Percentiles rank a stretch among this genome's conserved stretches.
phyloP scores from a whole-genome alignment of 2,113 vertebrate species.

The Entelurus aequoreus region DNA sequence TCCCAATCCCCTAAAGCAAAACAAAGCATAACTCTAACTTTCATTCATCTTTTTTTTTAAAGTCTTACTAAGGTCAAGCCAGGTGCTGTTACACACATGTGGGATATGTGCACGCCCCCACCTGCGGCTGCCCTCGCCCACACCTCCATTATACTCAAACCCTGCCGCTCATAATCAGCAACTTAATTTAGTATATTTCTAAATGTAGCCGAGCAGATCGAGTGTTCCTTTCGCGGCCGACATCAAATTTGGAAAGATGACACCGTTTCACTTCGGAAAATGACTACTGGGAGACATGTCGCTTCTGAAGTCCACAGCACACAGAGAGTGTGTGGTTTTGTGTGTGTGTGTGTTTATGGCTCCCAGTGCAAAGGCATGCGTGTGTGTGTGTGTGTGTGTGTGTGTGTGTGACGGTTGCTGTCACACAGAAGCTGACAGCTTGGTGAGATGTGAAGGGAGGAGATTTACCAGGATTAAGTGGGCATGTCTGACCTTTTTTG shows the following conservation, averaged over 20 bases:
- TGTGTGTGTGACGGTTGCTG: slow-evolving; percentile 58
- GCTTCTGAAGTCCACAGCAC: slow-evolving; percentile 14
- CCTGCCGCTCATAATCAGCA: slow-evolving; percentile 20
- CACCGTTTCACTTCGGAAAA: slow-evolving; percentile 16
- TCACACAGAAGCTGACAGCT: slow-evolving; percentile 62
- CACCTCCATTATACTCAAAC: not conserved
- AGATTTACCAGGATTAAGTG: slow-evolving; percentile 68
- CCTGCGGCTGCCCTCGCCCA: not conserved
- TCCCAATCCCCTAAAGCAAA: not conserved
- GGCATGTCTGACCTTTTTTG: slow-evolving; percentile 70
- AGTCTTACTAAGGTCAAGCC: slow-evolving; percentile 33
- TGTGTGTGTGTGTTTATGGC: slow-evolving; percentile 11
- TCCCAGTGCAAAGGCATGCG: slow-evolving; percentile 50
- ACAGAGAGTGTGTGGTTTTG: not conserved
- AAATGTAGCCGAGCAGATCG: slow-evolving; percentile 35
- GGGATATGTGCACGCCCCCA: slow-evolving; percentile 30
- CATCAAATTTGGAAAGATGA: slow-evolving; percentile 18
- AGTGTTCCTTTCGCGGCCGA: slow-evolving; percentile 15
- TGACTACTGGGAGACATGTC: slow-evolving; percentile 4
- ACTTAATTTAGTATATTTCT: slow-evolving; percentile 55
- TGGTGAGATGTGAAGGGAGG: slow-evolving; percentile 62
- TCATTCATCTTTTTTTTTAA: slow-evolving; percentile 29
- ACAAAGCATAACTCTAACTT: slow-evolving; percentile 10
- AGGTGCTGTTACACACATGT: slow-evolving; percentile 46
- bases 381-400: slow-evolving; percentile 39